Evolutionary conservation across 2,888 invertebrate species (phyloP), one percentile per base, ranked within the genome.

Genomic region (Nomada hirtipes): DNA sequence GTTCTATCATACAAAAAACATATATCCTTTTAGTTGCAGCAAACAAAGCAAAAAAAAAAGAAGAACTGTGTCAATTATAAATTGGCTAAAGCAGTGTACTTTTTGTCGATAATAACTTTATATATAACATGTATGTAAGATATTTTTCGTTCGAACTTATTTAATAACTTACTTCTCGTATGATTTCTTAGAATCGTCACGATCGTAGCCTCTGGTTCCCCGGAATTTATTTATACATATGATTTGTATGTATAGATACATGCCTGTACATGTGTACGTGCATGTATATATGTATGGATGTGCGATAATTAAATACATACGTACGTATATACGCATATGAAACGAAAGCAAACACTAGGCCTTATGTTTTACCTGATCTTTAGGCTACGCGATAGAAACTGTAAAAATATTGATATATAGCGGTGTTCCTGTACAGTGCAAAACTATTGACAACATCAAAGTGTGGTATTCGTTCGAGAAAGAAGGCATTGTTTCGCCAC

Each of bases 361-460:
- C 90, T 89, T 89, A 88, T 88, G 85, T 90, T 88, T 89, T 88
- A 90, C 88, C 88, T 88, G 83, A 86, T 85, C 83, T 85, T 84
- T 86, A 89, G 85, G 83, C 86, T 87, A 73, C 67, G 77, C 64
- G 69, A 42, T 77, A 82, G 73, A 73, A 80, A 78, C 13, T 63
- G 61, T 76, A 72, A 69, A 72, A 81, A 85, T 75, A 60, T 77
- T 64, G 63, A 78, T 69, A 76, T 81, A 76, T 79, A 80, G 72
- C 63, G 76, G 78, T 79, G 80, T 84, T 87, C 86, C 84, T 86
- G 88, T 82, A 81, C 79, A 78, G 67, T 85, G 85, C 83, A 79
- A 87, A 79, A 64, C 73, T 79, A 59, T 78, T 69, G 64, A 78
- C 72, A 60, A 65, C 68, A 65, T 77, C 73, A 23, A 60, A 67